These are phyloP conservation scores for Phainopepla nitens DNA, from an alignment of 2,113 vertebrate genomes.

Conservation along the genomic window DNA sequence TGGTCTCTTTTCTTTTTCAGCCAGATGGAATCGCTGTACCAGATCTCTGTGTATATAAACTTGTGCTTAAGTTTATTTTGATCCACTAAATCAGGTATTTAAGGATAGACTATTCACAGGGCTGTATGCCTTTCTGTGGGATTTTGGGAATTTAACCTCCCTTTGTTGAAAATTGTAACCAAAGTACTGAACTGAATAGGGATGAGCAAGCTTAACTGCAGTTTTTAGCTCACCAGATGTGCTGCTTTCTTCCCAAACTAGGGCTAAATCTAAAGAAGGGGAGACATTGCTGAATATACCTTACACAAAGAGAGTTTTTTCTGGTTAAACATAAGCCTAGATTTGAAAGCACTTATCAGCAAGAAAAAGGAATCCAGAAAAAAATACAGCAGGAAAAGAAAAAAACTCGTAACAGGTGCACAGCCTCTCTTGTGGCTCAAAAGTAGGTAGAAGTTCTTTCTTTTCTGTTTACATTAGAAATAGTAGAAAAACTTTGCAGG, in stretches of 20 bases:
- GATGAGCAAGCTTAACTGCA: background rate
- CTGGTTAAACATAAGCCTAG: background rate
- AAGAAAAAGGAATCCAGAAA: background rate
- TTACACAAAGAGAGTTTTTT: background rate
- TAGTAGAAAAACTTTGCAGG: background rate
- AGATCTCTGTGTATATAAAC: background rate
- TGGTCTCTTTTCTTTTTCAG: background rate
- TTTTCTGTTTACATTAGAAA: background rate
- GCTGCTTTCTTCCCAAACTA: background rate
- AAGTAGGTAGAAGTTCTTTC: background rate
- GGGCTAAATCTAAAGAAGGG: background rate
- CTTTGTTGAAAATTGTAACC: background rate
- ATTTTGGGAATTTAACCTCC: background rate
- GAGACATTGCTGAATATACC: background rate
- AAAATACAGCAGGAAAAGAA: background rate
- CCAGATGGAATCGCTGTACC: background rate
- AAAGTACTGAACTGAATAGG: background rate
- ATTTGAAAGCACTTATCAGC: background rate
- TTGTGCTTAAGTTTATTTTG: background rate
- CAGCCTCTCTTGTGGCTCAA: background rate
- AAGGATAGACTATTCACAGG: background rate
- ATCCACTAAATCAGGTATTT: constrained; percentile 8
- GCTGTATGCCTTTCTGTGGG: background rate
- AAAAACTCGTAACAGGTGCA: background rate
- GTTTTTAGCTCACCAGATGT: background rate